Evolutionary conservation across 1,140 invertebrate species (phyloP).

Genomic region (Ceratosolen fusciceps): DNA sequence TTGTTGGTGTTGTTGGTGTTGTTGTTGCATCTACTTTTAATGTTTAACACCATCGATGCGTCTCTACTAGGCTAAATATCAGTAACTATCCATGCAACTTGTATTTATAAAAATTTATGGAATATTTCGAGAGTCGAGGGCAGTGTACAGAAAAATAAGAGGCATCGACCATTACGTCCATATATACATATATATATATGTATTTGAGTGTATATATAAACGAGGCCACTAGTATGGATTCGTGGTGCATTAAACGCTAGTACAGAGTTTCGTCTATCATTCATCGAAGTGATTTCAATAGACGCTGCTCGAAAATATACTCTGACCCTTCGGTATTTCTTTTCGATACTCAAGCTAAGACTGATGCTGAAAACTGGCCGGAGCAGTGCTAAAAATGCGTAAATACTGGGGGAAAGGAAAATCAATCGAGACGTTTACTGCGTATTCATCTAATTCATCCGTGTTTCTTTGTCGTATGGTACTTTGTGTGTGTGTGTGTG

Average conservation of each 20-base stretch:
- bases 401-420: too few relatives aligned
- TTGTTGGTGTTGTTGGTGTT: too few relatives aligned
- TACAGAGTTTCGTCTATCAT: background rate
- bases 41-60: too few relatives aligned
- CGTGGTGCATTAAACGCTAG: slow-evolving; percentile 6
- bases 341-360: slow-evolving; percentile 37
- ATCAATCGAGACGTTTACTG: too few relatives aligned
- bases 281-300: background rate
- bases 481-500: too few relatives aligned
- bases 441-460: too few relatives aligned
- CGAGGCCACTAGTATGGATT: slow-evolving; percentile 8
- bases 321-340: background rate
- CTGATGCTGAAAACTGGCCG: slow-evolving; percentile 18
- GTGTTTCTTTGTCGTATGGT: too few relatives aligned
- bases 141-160: background rate
- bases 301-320: slow-evolving; percentile 1
- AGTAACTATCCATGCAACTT: too few relatives aligned
- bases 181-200: background rate
- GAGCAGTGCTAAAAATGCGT: too few relatives aligned
- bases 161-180: background rate
- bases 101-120: too few relatives aligned
- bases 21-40: too few relatives aligned
- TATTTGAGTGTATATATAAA: background rate
- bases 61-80: too few relatives aligned
- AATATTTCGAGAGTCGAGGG: background rate